Evolutionary conservation across 2,797 vertebrate species (phyloP).

Genomic region (Rhynchotus rufescens): DNA sequence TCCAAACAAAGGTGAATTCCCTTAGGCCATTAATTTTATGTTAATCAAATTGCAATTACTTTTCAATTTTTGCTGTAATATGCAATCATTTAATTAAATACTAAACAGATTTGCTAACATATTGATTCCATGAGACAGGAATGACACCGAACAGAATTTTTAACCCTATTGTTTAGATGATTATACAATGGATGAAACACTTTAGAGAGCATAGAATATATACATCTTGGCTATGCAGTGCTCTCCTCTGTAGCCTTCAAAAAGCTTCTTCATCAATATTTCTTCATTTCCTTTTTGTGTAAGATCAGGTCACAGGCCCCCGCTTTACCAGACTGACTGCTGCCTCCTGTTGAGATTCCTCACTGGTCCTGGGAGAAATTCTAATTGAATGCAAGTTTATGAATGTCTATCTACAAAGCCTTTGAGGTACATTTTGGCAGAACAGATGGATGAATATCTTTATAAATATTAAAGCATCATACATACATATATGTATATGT

Average conservation of each 20-base stretch:
- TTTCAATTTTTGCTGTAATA: neutral
- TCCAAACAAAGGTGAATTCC: conserved; percentile 16
- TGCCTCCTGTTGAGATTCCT: neutral
- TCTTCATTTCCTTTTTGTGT: neutral
- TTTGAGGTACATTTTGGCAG: neutral
- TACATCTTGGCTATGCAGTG: neutral
- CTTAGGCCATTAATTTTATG: conserved; percentile 8
- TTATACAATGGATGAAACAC: neutral
- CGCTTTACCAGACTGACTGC: fast-evolving
- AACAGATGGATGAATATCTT: neutral
- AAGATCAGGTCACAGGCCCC: neutral
- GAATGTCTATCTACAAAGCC: neutral
- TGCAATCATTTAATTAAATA: conserved; percentile 23
- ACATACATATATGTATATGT: neutral
- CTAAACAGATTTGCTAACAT: neutral
- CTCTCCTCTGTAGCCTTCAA: neutral
- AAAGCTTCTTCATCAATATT: neutral
- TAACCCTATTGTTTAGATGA: fast-evolving
- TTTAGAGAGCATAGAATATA: neutral
- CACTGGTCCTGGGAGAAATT: neutral
- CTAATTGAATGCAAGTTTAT: neutral
- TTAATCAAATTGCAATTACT: conserved; percentile 34
- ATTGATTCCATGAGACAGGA: neutral
- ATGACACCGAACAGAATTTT: neutral
- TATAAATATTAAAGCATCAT: neutral